phyloP scores from a whole-genome alignment of 2,113 vertebrate species.

The Sapajus apella region DNA sequence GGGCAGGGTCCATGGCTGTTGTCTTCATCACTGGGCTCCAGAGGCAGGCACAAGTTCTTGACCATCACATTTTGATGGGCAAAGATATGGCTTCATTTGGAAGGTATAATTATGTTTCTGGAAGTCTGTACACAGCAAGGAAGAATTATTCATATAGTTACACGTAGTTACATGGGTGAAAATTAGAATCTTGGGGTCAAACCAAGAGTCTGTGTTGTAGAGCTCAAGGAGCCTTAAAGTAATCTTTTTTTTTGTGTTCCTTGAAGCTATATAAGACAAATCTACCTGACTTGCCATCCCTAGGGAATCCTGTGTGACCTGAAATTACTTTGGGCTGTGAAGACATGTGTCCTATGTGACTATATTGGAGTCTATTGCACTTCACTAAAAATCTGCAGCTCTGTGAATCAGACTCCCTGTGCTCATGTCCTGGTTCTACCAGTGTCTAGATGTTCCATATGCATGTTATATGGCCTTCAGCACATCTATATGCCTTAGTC shows the following conservation, averaged over 20 bases:
- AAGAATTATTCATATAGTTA: conserved; percentile 33
- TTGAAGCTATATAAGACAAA: not conserved
- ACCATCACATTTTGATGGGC: not conserved
- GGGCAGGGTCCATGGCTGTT: not conserved
- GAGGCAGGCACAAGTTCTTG: not conserved
- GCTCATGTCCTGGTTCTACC: not conserved
- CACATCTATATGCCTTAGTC: not conserved
- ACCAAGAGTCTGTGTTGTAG: not conserved
- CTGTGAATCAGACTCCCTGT: not conserved
- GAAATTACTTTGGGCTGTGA: conserved; percentile 10
- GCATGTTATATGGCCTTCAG: not conserved
- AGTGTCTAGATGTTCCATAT: not conserved
- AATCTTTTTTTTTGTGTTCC: not conserved
- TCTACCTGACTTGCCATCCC: not conserved
- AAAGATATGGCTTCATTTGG: not conserved
- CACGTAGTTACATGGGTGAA: not conserved
- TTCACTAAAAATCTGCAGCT: not conserved
- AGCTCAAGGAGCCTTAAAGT: not conserved
- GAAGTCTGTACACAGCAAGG: not conserved
- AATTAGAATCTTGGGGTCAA: not conserved
- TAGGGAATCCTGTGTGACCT: not conserved
- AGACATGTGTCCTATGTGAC: not conserved
- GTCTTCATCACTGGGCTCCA: not conserved
- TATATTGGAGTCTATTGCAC: not conserved
- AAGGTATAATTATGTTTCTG: conserved; percentile 22